Base-by-base conservation (phyloP, 64 coral and sea anemone species). In the Porites australiensis region DNA sequence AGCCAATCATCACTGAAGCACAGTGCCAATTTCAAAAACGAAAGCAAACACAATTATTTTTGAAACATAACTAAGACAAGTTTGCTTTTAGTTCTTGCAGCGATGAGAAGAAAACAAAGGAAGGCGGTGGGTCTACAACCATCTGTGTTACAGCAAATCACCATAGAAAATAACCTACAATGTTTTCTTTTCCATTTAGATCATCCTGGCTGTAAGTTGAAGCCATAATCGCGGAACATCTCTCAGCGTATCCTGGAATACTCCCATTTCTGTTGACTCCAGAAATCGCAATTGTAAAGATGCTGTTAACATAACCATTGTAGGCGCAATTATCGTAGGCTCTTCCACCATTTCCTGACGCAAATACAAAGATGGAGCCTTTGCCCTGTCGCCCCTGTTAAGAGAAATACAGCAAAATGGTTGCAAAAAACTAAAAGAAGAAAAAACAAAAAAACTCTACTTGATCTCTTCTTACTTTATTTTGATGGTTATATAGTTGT, bases 291-390 rank as follows among this genome's bases (percentile, higher is more conserved):
- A 90, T 90, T 2, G 88, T 90, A 18, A 79, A 81, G 3, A 79
- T 13, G 49, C 75, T 80, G 76, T 79, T 90, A 1, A 66, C 88
- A 67, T 81, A 90, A 50, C 88, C 88, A 80, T 90, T 90, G 88
- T 90, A 90, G 15, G 88, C 88, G 59, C 88, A 90, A 60, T 80
- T 90, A n/a, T 90, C 88, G 59, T 70, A 68, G 10, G 57, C 13
- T 65, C 66, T 16, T 8, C 88, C 88, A 8, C 88, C 88, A 80
- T 90, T 90, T 27, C 88, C 88, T 23, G 75, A 75, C 2, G 88
- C 76, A 79, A 90, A 90, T 11, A 90, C 88, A 80, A 79, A 90
- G 16, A 90, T 80, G 21, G 88, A 90, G 48, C 88, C 88, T 69
- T 63, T 77, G n/a, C 88, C 88, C 8, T 70, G 20, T 55, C 88